Base-by-base conservation (phyloP, 2,113 vertebrate species). In the Esox niger region DNA sequence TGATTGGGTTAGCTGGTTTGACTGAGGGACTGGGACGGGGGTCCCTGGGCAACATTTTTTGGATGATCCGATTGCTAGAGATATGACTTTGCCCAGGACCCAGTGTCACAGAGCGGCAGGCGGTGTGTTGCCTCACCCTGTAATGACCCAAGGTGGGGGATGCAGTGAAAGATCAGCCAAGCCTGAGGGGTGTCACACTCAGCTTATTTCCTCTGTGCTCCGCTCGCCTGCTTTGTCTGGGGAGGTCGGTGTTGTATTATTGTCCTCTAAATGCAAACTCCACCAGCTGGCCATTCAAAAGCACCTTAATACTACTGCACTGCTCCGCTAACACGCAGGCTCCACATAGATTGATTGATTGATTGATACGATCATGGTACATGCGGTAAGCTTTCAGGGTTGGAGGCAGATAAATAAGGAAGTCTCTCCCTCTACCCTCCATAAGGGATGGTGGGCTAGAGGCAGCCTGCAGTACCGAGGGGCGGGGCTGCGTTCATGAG, bases 381-480 rank as follows among this genome's bases (percentile, higher is more conserved):
- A 54, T 31, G 26, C 31, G 2, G 35, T 10, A 46, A 52, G 47
- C 47, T 52, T 17, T 52, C 8, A 52, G 15, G n/a, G 47, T 21
- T 38, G 35, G 35, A 13, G 35, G 13, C 15, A 35, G 57, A 71
- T 59, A 35, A 64, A 71, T 58, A n/a, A 25, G 25, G 47, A 25
- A 26, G 31, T 29, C 55, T 29, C 25, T 57, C 25, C 6, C 33
- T 57, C 21, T 25, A 23, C 25, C 55, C 27, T 13, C 11, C 55
- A 25, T 21, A 7, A n/a, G n/a, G 47, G 47, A 6, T 21, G 47
- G 47, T 6, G 47, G n/a, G n/a, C 2, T 52, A n/a, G 17, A n/a
- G 47, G 47, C 47, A n/a, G 47, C 20, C 47, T 52, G 47, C 17
- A 21, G 47, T 17, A 0, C 2, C 49, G 47, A 23, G 47, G 38